Percentiles rank a stretch among this genome's conserved stretches.
These are phyloP conservation scores for Meliscaeva auricollis DNA, from an alignment of 2,888 invertebrate genomes.

Conservation along the genomic window DNA sequence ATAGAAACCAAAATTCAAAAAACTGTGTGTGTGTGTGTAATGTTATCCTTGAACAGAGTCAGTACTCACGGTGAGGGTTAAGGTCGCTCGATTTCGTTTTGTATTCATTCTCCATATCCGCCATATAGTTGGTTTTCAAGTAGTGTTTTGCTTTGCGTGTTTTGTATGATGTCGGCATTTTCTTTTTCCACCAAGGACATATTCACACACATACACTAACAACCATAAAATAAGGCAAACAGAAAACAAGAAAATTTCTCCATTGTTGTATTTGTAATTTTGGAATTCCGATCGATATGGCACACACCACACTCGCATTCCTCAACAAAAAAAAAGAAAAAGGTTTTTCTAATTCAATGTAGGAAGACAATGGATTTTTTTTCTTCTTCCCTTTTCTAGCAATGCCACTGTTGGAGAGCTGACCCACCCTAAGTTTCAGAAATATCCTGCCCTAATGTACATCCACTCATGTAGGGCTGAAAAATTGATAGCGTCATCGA, in stretches of 20 bases:
- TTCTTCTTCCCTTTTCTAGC: too few species aligned
- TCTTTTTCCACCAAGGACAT: slow-evolving; percentile 48
- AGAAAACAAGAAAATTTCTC: slow-evolving; percentile 30
- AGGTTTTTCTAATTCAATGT: neutral
- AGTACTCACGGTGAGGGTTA: slow-evolving; percentile 67
- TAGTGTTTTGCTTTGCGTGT: slow-evolving; percentile 47
- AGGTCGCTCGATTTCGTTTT: slow-evolving; percentile 41
- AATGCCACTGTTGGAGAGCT: too few species aligned
- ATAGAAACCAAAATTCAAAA: too few species aligned
- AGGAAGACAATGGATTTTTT: slow-evolving; percentile 13
- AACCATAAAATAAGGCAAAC: too few species aligned
- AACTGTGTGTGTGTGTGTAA: neutral
- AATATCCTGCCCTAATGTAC: too few species aligned
- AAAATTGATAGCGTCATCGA: slow-evolving; percentile 54
- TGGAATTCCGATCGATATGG: slow-evolving; percentile 44
- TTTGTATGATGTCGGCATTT: slow-evolving; percentile 51
- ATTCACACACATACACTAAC: neutral
- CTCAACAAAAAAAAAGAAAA: too few species aligned
- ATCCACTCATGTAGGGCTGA: too few species aligned
- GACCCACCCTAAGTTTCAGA: too few species aligned
- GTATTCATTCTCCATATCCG: slow-evolving; percentile 14
- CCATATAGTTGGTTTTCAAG: neutral
- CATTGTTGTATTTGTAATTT: neutral
- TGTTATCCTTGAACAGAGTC: slow-evolving; percentile 61
- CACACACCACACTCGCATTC: slow-evolving; percentile 36